Evolutionary conservation across 1,140 invertebrate genomes (phyloP), one percentile per base, ranked within the genome.

Genomic region (Atta texana): DNA sequence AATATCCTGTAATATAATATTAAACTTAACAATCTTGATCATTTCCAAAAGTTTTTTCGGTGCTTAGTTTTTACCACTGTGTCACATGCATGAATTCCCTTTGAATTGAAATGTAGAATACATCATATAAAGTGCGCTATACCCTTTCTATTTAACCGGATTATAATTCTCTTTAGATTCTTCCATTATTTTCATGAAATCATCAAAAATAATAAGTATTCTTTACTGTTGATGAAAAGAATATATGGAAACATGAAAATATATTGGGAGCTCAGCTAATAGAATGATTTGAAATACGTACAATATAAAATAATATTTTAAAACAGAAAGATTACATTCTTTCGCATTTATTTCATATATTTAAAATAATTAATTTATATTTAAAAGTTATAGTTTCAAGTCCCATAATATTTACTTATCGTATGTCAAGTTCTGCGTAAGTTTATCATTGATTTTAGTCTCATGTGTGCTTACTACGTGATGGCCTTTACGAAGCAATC

Each of bases 1-100:
- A 24, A 87, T n/a, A 1, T 85, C 69, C 2, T 75, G 71, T 7
- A 87, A 31, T 55, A 85, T 87, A 8, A 87, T 69, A 14, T 87
- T 81, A 39, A 76, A 87, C 53, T 87, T 16, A 14, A 66, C 24
- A 28, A 18, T 76, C 16, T 86, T 87, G 4, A 87, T 24, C 21
- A 59, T 59, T 85, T 87, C 59, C 8, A 85, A 24, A 18, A 69
- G 59, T 21, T 76, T 31, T 2, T 76, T 86, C 0, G 71, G 14
- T 31, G n/a, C 51, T 74, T 53, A 31, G n/a, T 77, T 55, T 64
- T 18, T 24, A 49, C 16, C 2, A 31, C 10, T 51, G 10, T 18
- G 1, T 82, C 53, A 74, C 80, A 74, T 21, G 6, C 31, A 34
- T 34, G 0, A 34, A 34, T 34, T 34, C 31, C 21, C 31, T n/a